Base-by-base conservation (phyloP, 2,888 invertebrate species). In the Ophion slaviceki region DNA sequence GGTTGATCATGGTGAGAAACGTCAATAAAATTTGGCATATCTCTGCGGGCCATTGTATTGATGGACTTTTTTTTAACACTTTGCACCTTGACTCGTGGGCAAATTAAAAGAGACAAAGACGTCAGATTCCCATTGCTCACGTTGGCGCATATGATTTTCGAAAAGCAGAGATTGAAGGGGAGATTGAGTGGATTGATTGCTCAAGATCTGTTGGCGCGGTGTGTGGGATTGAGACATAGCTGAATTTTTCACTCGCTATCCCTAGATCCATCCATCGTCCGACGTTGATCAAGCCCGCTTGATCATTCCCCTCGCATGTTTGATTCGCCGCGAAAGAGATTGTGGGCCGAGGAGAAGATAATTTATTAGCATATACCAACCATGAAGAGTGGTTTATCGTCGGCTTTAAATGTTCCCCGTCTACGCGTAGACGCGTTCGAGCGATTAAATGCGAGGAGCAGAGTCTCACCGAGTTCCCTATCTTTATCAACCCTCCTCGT, bases 301-400 rank as follows among this genome's bases (percentile, higher is more conserved):
- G 62, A 66, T 82, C 82, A 70, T 71, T 81, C 28, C 28, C 61
- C 77, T 32, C 75, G 70, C 77, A 84, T 68, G 68, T 45, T 75
- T 53, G 4, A 61, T 67, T 77, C 8, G 40, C 67, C 28, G 67
- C 53, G 80, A 62, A 36, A 74, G 75, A 70, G 82, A 66, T 62
- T 62, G 57, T 70, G 28, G 70, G 11, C 75, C 85, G 71, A 66
- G 70, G 68, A 85, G 85, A 82, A 79, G 40, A 82, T 85, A 85
- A 85, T 85, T 85, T 85, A 85, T 85, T 85, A 81, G 85, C 81
- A 85, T 85, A 85, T 68, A 81, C 68, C 72, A 36, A 80, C 77
- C 78, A 68, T 53, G 81, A 78, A 74, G 81, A 81, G 81, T 85
- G 81, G 85, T 85, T 85, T 85, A 85, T 85, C 85, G 82, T 79